Conservation (phyloP, 2,797 vertebrate genomes). For the Mallotus villosus region DNA sequence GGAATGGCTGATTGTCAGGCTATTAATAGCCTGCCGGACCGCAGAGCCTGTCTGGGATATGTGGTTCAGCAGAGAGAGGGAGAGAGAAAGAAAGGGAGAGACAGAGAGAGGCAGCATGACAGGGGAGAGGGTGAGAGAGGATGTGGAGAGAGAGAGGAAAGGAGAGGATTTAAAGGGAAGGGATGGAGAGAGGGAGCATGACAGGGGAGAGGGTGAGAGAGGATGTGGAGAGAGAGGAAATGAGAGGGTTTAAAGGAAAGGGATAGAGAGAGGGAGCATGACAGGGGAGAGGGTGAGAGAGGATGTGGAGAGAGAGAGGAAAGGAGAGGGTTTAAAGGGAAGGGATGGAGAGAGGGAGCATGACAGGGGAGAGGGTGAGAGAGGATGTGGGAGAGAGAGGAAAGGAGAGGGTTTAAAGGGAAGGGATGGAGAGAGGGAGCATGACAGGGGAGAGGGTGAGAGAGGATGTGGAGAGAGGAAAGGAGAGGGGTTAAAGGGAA, state of each 20-base stretch:
- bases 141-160: background rate
- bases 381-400: background rate
- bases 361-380: background rate
- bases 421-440: background rate
- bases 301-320: background rate
- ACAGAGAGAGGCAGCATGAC: background rate
- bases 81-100: background rate
- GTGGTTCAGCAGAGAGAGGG: constrained; percentile 46
- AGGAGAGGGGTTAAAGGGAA: background rate
- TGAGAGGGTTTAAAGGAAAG: background rate
- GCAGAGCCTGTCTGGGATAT: constrained; percentile 51
- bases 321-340: background rate
- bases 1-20: constrained; percentile 64
- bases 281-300: background rate
- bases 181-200: background rate
- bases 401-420: background rate
- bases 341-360: background rate
- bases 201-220: background rate
- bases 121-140: background rate
- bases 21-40: constrained; percentile 67
- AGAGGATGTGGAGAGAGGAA: background rate
- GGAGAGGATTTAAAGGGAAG: background rate
- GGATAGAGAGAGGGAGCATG: background rate
- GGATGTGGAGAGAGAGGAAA: background rate
- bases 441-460: background rate